Conservation (phyloP, 2,797 vertebrate species). For the Trachops cirrhosus region DNA sequence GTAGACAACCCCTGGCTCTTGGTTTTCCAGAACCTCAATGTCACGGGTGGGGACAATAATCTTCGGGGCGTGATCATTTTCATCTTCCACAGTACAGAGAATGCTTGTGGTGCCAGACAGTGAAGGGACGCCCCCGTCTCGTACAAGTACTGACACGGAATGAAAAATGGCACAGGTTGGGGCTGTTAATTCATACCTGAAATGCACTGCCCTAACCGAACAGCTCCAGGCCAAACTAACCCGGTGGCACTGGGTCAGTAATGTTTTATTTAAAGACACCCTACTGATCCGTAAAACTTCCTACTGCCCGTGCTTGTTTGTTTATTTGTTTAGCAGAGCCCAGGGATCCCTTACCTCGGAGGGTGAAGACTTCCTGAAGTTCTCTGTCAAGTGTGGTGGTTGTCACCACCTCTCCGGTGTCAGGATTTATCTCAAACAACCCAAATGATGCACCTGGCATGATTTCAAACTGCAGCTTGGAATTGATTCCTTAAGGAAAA, state of each 20-base stretch:
- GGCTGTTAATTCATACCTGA: background rate
- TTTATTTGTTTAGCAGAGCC: background rate
- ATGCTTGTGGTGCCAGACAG: conserved; percentile 87
- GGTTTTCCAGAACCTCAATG: conserved; percentile 91
- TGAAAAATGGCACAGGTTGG: conserved; percentile 37
- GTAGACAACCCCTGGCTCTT: conserved; percentile 85
- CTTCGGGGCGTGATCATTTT: conserved; percentile 90
- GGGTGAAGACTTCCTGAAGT: conserved; percentile 84
- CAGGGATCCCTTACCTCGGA: conserved; percentile 86
- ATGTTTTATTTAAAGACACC: background rate
- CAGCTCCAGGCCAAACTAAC: background rate
- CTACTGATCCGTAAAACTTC: background rate
- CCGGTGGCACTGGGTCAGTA: background rate
- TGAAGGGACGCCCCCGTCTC: conserved; percentile 84
- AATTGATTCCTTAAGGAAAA: conserved; percentile 82
- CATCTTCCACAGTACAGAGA: conserved; percentile 89
- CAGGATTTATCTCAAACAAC: conserved; percentile 88
- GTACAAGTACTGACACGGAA: conserved; percentile 87
- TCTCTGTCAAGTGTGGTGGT: conserved; percentile 89
- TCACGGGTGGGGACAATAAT: conserved; percentile 84
- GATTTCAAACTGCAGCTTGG: conserved; percentile 84
- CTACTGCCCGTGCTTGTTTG: background rate
- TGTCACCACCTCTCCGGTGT: conserved; percentile 89
- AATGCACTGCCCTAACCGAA: background rate
- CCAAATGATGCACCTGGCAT: conserved; percentile 87